These are phyloP conservation scores for Parnassius orleans DNA, from an alignment of 2,888 invertebrate species.

Conservation along the genomic window DNA sequence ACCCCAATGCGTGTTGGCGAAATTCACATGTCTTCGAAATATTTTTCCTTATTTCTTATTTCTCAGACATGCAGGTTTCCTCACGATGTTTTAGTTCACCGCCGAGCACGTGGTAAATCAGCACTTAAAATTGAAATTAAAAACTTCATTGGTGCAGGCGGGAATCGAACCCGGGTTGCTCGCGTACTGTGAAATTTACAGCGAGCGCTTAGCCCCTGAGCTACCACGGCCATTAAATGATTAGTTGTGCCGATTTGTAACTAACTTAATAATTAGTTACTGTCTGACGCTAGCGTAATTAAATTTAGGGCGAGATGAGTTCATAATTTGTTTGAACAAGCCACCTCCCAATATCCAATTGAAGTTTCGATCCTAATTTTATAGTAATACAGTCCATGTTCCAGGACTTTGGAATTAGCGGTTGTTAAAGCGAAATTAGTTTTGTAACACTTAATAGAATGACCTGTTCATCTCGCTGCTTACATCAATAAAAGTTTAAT, in stretches of 20 bases:
- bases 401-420: neutral
- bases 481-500: neutral
- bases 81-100: too few species aligned
- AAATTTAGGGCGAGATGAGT: constrained; percentile 20
- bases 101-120: too few species aligned
- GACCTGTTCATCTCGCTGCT: constrained; percentile 11
- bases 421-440: constrained; percentile 6
- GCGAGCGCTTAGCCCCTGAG: neutral
- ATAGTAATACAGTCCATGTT: neutral
- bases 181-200: too few species aligned
- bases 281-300: constrained; percentile 16
- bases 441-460: constrained; percentile 17
- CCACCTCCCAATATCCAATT: neutral
- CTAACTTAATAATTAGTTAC: constrained; percentile 19
- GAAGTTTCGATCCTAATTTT: constrained; percentile 2
- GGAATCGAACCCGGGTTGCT: too few species aligned
- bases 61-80: too few species aligned
- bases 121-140: too few species aligned
- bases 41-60: too few species aligned
- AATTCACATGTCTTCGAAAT: too few species aligned
- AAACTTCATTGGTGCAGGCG: too few species aligned
- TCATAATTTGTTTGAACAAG: constrained; percentile 12
- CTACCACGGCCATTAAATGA: constrained; percentile 2
- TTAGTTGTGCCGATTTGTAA: constrained; percentile 11
- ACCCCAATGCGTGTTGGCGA: too few species aligned